Evolutionary conservation across 2,113 vertebrate species (phyloP).

Genomic region (Ciconia maguari): DNA sequence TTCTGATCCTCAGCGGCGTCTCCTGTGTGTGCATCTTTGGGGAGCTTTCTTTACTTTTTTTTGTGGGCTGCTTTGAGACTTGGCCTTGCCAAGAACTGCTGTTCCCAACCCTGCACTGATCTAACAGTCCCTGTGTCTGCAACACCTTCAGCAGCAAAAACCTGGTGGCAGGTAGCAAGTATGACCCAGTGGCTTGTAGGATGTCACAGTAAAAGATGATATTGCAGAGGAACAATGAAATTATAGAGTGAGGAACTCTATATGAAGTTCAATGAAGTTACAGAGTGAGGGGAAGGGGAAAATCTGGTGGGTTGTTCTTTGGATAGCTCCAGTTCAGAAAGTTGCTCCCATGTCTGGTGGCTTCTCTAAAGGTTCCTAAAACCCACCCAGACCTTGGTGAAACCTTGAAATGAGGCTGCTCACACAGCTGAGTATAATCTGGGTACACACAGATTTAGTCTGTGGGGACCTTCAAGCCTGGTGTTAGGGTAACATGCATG

Average conservation of each 20-base stretch:
- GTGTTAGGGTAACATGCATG: not conserved
- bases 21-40: not conserved
- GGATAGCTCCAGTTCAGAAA: not conserved
- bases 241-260: not conserved
- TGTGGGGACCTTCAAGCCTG: not conserved
- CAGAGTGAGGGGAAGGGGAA: not conserved
- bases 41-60: not conserved
- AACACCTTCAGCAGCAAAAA: not conserved
- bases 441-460: not conserved
- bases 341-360: not conserved
- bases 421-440: not conserved
- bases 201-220: not conserved
- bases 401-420: not conserved
- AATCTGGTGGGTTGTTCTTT: not conserved
- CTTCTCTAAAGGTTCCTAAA: not conserved
- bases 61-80: not conserved
- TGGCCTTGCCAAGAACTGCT: not conserved
- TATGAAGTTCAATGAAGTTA: not conserved
- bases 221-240: not conserved
- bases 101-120: not conserved
- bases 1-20: not conserved
- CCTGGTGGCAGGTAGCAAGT: not conserved
- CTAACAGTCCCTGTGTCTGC: not conserved
- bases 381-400: not conserved
- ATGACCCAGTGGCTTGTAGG: not conserved